Evolutionary conservation across 2,888 invertebrate genomes (phyloP).

Genomic region (Leistus spinibarbis): DNA sequence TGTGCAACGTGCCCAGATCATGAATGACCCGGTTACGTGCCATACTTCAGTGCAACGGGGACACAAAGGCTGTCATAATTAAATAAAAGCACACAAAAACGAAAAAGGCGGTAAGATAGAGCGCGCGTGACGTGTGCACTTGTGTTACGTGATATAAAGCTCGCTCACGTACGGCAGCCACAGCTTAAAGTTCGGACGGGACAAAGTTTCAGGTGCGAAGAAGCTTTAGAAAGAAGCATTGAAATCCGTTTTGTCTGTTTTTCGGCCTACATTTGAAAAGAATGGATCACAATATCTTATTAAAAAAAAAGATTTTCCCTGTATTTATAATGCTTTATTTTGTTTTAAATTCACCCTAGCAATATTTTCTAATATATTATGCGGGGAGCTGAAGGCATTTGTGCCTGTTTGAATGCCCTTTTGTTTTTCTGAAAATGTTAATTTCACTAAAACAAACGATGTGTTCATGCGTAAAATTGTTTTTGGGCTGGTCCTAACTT

Average conservation of each 20-base stretch:
- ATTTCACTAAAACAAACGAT: slow-evolving; percentile 36
- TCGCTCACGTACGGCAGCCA: background rate
- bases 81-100: background rate
- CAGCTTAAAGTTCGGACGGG: background rate
- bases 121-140: background rate
- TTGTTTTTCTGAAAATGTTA: slow-evolving; percentile 26
- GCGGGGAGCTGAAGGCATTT: too few relatives aligned
- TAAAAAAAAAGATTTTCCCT: too few relatives aligned
- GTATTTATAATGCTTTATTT: too few relatives aligned
- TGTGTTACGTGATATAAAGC: background rate
- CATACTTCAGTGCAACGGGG: background rate
- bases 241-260: too few relatives aligned
- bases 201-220: background rate
- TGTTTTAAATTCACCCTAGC: too few relatives aligned
- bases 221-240: background rate
- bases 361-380: too few relatives aligned
- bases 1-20: background rate
- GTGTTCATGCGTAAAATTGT: slow-evolving; percentile 34
- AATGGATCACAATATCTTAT: too few relatives aligned
- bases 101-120: background rate
- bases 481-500: slow-evolving; percentile 6
- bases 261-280: too few relatives aligned
- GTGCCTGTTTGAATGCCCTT: too few relatives aligned
- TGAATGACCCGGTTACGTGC: background rate
- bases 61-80: background rate